Evolutionary conservation across 1,140 invertebrate species (phyloP), one percentile per base, ranked within the genome.

Genomic region (Aphelinus atriplicis): DNA sequence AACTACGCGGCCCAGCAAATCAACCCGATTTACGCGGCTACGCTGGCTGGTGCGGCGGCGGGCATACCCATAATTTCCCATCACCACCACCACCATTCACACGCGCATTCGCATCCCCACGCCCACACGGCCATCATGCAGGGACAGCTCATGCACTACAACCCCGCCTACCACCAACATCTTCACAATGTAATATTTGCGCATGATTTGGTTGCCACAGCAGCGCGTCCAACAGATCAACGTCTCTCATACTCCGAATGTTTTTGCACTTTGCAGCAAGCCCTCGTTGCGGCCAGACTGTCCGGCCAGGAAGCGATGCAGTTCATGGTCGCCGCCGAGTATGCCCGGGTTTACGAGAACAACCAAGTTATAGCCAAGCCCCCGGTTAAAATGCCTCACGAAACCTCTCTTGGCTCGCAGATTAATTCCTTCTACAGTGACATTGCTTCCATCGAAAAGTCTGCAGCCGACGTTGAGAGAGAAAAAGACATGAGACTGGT

Each of bases 391-490:
- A 81, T 80, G 42, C 80, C 84, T 9, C 85, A 85, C 6, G 83
- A 88, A 57, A n/a, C 75, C 1, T 84, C 84, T 26, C 77, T 86
- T 1, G 83, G 84, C 7, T 88, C 89, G 0, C 90, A 88, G 3
- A 80, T 92, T 10, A 88, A 90, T 82, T 90, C 89, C 3, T 92
- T 92, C 83, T 92, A 92, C 78, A 91, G 85, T 9, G 90, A 92
- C 73, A 89, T 92, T 46, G 90, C 90, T 3, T 86, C 89, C 9
- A 85, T 91, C 26, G 90, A 91, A 67, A 86, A 81, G 53, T 81
- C 75, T n/a, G 71, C 80, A 46, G 70, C 71, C 2, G 81, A 83
- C 60, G 60, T 67, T 74, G 79, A 81, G 71, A 56, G 53, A 7
- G 78, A 79, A 65, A 81, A 77, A 64, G 75, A 75, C 47, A 50